Conservation (phyloP, 1,140 invertebrate genomes). For the Brachionus plicatilis region DNA sequence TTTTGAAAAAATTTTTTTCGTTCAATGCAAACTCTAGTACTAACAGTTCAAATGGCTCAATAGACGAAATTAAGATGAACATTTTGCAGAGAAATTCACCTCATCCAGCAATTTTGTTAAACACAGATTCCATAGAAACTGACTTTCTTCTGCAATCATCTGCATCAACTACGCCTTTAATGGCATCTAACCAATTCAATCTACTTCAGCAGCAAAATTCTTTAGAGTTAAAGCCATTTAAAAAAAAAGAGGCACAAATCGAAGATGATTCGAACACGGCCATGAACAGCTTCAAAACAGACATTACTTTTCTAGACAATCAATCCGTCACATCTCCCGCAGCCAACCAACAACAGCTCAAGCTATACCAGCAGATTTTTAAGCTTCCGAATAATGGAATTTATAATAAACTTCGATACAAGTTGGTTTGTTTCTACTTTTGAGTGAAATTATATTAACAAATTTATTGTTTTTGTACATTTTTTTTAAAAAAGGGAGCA, state of each 20-base stretch:
- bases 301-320: neutral
- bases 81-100: neutral
- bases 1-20: constrained; percentile 30
- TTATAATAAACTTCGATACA: neutral
- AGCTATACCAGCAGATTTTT: neutral
- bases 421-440: neutral
- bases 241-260: neutral
- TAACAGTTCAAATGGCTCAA: constrained; percentile 20
- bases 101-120: neutral
- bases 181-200: neutral
- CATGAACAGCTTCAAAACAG: neutral
- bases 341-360: neutral
- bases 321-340: neutral
- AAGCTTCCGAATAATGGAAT: neutral
- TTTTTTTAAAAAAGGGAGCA: too few relatives aligned
- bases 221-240: neutral
- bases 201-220: neutral
- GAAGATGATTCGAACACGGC: neutral
- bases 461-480: too few relatives aligned
- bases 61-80: neutral
- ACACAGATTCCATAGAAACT: neutral
- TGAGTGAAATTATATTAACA: neutral
- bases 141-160: neutral
- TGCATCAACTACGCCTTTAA: neutral
- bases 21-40: constrained; percentile 6